Evolutionary conservation across 2,797 vertebrate species (phyloP), one percentile per base, ranked within the genome.

Genomic region (Melanotaenia pygmaea): DNA sequence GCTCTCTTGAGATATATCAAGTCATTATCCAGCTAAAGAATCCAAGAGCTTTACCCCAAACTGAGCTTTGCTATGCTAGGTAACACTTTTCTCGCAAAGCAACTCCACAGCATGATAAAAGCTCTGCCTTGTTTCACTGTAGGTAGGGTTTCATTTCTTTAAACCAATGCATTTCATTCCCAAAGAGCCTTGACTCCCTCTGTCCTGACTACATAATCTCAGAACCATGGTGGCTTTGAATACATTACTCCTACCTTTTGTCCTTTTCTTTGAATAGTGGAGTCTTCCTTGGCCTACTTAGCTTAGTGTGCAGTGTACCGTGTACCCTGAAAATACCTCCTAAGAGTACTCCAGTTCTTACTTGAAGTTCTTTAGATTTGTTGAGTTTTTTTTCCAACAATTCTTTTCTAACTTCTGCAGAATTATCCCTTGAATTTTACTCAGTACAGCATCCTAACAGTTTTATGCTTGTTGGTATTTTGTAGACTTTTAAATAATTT

Each of bases 71-170:
- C 4, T 18, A 45, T 18, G 2, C 43, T 45, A 20, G 43, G 43
- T 18, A 51, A 10, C n/a, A 53, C n/a, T 12, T 26, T 37, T 38
- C 3, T 60, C 35, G 6, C 26, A 20, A 20, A 58, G 56, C 56
- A 34, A 30, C 56, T 3, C 16, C 26, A 12, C 24, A 63, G 4
- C 28, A 34, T 50, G 43, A 47, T 32, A 6, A 11, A 11, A 30
- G 26, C 43, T 63, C 61, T n/a, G 20, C 61, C 43, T 18, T 47
- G 61, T 24, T 63, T 63, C 18, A 6, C 38, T 63, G 24, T 8
- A 43, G 38, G 38, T 13, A 12, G 32, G 30, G 16, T 11, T 60
- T 38, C 16, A 18, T 5, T 6, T 37, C 58, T n/a, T 40, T 37
- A 38, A 24, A 53, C 22, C 4, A 2, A 24, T 26, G 50, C 22